Evolutionary conservation across 2,888 invertebrate genomes (phyloP).

Genomic region (Temnothorax ravouxi): DNA sequence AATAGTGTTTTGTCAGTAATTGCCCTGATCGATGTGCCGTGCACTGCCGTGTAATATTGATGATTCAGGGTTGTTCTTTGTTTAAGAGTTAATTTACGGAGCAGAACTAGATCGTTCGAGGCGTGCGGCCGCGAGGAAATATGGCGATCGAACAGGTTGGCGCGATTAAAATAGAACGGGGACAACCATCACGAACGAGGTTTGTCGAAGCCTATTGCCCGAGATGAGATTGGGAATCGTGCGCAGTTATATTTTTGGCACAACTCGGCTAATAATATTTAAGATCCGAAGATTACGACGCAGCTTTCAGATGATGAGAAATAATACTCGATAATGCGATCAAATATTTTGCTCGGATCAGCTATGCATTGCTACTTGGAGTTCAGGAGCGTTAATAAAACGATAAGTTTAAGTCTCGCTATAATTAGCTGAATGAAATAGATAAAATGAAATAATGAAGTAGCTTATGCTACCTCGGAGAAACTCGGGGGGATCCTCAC

Average conservation of each 20-base stretch:
- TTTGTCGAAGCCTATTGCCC: not conserved
- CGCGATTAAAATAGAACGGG: slow-evolving; percentile 54
- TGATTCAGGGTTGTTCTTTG: slow-evolving; percentile 10
- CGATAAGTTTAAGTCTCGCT: not conserved
- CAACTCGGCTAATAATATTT: slow-evolving; percentile 11
- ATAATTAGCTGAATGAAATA: not conserved
- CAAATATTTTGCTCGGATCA: not conserved
- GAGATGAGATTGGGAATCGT: slow-evolving; percentile 37
- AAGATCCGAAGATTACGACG: not conserved
- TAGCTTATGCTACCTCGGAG: not conserved
- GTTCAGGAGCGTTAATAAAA: not conserved
- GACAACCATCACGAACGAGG: slow-evolving; percentile 22
- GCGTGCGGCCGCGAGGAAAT: slow-evolving; percentile 1
- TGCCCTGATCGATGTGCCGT: slow-evolving; percentile 24
- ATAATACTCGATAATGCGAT: not conserved
- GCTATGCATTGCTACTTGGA: not conserved
- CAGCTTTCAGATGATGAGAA: not conserved
- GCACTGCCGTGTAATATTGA: slow-evolving; percentile 34
- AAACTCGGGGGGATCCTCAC: not conserved
- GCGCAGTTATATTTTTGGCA: slow-evolving; percentile 26
- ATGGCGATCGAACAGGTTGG: slow-evolving; percentile 52
- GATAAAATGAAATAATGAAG: slow-evolving; percentile 10
- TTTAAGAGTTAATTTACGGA: slow-evolving; percentile 39
- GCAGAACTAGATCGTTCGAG: slow-evolving; percentile 20
- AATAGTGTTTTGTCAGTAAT: slow-evolving; percentile 32